phyloP scores from a whole-genome alignment of 2,113 vertebrate genomes.

The Platysternon megacephalum region DNA sequence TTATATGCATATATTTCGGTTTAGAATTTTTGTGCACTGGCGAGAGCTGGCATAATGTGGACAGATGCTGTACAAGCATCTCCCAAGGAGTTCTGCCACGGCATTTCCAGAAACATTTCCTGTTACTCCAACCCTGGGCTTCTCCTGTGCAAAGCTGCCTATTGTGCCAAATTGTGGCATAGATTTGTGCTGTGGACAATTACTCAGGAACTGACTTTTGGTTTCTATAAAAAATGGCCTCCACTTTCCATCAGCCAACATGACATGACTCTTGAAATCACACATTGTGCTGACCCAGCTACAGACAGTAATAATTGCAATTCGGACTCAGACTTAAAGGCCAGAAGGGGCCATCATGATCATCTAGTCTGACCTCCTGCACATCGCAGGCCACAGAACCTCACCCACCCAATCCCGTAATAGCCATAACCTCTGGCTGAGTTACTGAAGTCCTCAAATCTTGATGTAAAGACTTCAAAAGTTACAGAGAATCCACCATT shows the following conservation, averaged over 20 bases:
- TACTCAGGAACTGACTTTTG: background rate
- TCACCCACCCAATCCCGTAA: background rate
- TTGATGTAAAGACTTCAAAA: background rate
- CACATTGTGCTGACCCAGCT: background rate
- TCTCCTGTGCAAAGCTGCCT: accelerated
- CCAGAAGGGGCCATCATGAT: background rate
- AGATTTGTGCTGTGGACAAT: background rate
- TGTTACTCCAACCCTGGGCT: background rate
- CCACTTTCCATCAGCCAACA: background rate
- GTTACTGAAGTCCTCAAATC: background rate
- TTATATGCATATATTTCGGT: background rate
- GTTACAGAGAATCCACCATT: background rate
- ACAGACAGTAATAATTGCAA: background rate
- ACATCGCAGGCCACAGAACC: background rate
- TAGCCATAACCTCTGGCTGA: background rate
- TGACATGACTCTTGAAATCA: background rate
- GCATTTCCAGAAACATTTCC: background rate
- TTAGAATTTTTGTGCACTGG: background rate
- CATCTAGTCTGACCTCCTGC: background rate
- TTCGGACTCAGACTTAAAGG: background rate
- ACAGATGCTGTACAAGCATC: background rate
- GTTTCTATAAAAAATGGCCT: background rate
- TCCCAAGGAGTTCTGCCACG: background rate
- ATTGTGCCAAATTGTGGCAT: background rate
- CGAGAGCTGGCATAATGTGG: background rate